These are phyloP conservation scores for Tapirus terrestris DNA, from an alignment of 2,113 vertebrate species.

Conservation along the genomic window DNA sequence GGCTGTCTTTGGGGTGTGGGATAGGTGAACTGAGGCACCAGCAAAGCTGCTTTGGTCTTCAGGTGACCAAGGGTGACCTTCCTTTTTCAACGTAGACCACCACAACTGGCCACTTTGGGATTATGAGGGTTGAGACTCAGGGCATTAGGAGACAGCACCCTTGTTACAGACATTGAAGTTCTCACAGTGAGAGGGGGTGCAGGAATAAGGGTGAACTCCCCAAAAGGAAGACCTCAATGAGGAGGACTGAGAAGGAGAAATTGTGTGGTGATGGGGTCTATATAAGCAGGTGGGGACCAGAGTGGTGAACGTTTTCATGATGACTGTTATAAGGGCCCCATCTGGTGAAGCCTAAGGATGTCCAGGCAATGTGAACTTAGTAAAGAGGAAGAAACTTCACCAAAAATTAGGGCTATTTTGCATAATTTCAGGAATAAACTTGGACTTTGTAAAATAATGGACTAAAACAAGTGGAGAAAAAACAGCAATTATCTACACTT, in stretches of 20 bases:
- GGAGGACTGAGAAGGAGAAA: not conserved
- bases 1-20: not conserved
- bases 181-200: not conserved
- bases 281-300: not conserved
- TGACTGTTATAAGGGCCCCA: too few species aligned
- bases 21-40: not conserved
- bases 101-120: too few species aligned
- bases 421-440: not conserved
- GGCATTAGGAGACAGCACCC: not conserved
- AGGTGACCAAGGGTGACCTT: not conserved
- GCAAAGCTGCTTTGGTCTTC: not conserved
- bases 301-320: not conserved
- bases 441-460: not conserved
- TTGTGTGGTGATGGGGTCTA: not conserved
- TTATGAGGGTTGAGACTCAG: not conserved
- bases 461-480: not conserved
- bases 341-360: not conserved
- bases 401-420: not conserved
- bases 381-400: not conserved
- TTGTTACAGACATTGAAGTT: not conserved
- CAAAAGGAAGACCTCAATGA: not conserved
- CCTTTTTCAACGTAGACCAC: not conserved
- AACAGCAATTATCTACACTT: not conserved
- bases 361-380: not conserved
- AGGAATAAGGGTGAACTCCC: not conserved